Percentiles rank a stretch among this genome's conserved stretches.
These are phyloP conservation scores for Ligdia adustata DNA, from an alignment of 2,888 invertebrate genomes.

Conservation along the genomic window DNA sequence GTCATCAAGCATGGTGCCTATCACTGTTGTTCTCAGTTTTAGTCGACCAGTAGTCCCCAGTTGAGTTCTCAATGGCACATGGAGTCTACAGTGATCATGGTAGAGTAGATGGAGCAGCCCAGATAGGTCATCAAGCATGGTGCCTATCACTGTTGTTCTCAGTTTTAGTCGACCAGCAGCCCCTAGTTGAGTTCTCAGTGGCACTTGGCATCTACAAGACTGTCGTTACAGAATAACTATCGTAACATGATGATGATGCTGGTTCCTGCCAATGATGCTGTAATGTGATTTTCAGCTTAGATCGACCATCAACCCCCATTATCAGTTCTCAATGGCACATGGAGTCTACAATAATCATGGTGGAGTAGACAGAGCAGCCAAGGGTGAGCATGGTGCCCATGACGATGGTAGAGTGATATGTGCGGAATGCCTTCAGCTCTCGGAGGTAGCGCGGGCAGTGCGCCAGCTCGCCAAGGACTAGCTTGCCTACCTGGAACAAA, in stretches of 20 bases:
- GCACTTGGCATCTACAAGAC: not conserved
- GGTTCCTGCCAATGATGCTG: too few species aligned
- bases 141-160: constrained; percentile 89
- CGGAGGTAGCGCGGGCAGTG: constrained; percentile 92
- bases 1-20: too few species aligned
- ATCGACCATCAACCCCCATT: not conserved
- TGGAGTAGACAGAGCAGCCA: constrained; percentile 76
- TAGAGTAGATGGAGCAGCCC: too few species aligned
- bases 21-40: too few species aligned
- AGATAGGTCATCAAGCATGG: too few species aligned
- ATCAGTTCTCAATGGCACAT: constrained; percentile 59
- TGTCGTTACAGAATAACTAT: too few species aligned
- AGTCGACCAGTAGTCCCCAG: not conserved
- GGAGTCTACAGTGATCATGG: constrained; percentile 75
- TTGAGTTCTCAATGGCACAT: constrained; percentile 49
- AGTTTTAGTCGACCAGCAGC: not conserved
- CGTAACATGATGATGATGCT: too few species aligned
- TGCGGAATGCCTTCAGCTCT: constrained; percentile 89
- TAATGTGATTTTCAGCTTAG: not conserved
- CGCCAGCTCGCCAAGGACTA: constrained; percentile 87
- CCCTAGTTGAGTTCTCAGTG: not conserved
- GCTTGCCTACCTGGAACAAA: constrained; percentile 85
- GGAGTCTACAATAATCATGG: constrained; percentile 75
- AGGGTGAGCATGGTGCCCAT: constrained; percentile 88
- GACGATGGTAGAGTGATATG: constrained; percentile 90